phyloP scores from a whole-genome alignment of 2,888 invertebrate genomes.

The Euzetes globulus region DNA sequence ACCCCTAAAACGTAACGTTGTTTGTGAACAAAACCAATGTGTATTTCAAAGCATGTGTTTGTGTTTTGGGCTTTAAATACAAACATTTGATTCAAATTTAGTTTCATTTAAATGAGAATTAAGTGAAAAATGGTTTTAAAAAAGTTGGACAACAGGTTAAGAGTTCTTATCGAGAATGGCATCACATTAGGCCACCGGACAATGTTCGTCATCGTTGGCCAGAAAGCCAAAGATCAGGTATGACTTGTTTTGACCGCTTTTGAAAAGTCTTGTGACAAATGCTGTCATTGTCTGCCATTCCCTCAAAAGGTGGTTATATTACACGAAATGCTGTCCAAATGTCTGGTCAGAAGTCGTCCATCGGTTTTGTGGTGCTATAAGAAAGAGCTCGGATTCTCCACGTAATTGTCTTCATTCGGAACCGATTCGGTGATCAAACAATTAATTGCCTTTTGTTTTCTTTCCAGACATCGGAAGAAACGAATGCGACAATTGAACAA shows the following conservation, averaged over 20 bases:
- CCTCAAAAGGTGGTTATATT: constrained; percentile 74
- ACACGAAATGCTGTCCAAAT: constrained; percentile 94
- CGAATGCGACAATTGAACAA: constrained; percentile 71
- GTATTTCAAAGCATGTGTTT: no score
- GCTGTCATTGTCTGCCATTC: constrained; percentile 23
- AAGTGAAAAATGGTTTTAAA: constrained; percentile 63
- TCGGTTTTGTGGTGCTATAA: constrained; percentile 98
- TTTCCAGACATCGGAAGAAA: constrained; percentile 72
- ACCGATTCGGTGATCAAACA: neutral
- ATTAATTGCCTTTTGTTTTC: neutral
- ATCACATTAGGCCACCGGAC: constrained; percentile 81
- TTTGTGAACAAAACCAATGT: no score
- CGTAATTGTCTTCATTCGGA: constrained; percentile 50
- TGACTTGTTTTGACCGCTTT: constrained; percentile 34
- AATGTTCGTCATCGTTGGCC: constrained; percentile 89
- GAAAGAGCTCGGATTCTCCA: constrained; percentile 81
- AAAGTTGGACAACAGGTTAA: constrained; percentile 93
- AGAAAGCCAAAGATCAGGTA: constrained; percentile 92
- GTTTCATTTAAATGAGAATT: neutral
- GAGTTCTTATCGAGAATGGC: constrained; percentile 94
- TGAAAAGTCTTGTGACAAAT: neutral
- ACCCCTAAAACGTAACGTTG: no score
- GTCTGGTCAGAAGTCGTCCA: constrained; percentile 82
- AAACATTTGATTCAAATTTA: neutral
- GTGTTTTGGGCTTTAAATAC: no score